Evolutionary conservation across 2,888 invertebrate genomes (phyloP), one percentile per base, ranked within the genome.

Genomic region (Xanthorhoe spadicearia): DNA sequence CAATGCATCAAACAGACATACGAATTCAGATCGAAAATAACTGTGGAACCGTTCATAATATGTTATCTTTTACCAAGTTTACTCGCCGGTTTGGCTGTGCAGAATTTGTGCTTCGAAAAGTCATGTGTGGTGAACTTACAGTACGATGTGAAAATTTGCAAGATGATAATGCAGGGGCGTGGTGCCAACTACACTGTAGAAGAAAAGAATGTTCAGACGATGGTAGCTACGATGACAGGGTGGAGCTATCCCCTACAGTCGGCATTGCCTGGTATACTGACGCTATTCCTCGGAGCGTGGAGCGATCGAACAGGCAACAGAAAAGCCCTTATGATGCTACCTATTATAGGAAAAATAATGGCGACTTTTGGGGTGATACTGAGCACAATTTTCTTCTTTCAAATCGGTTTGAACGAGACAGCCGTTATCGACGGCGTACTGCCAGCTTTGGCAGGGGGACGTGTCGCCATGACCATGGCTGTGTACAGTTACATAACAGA

Each of bases 11-110:
- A 90, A 81, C 81, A 86, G 69, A 78, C 87, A 72, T 92, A 92
- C 90, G 82, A 83, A 43, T 82, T 90, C 69, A 85, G 87, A 81
- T 83, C 89, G 9, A 89, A 90, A 82, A 77, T 93, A 35, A 95
- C 95, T 13, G 95, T 96, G 23, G 96, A 96, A 83, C 96, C 96
- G 7, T 94, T 95, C 74, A 88, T 96, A 59, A 91, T 95, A 58
- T 95, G 95, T 79, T 96, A 95, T 77, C 89, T 95, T 53, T 85
- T 95, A 79, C 95, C 95, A 54, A 95, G 95, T 83, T 94, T 95
- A 1, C 86, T 95, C 15, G 96, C 97, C 0, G 95, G 95, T 28
- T 83, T 95, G 51, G 94, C 94, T 8, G 88, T 94, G 35, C 89
- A 91, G 72, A 94, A 93, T 77, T 79, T 95, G 71, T 93, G 94